These are phyloP conservation scores for Drosophila ficusphila DNA, from an alignment of 1,140 invertebrate species.

Conservation along the genomic window DNA sequence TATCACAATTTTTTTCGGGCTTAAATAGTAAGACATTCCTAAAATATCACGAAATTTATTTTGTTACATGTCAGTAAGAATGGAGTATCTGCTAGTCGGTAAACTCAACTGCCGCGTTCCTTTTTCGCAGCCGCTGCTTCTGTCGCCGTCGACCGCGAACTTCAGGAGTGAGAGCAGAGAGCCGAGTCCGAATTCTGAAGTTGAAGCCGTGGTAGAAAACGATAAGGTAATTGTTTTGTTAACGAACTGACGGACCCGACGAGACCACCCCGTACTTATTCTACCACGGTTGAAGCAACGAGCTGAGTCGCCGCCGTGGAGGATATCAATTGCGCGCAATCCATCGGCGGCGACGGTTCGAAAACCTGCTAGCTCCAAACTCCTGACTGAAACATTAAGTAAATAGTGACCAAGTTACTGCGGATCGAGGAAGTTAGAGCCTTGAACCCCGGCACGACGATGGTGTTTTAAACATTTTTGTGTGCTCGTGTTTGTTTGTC, in stretches of 20 bases:
- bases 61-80: no score
- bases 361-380: neutral
- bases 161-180: neutral
- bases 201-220: no score
- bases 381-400: neutral
- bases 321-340: conserved; percentile 73
- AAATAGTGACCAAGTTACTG: conserved; percentile 12
- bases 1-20: no score
- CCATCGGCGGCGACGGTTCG: conserved; percentile 66
- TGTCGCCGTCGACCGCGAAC: neutral
- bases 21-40: no score
- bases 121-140: conserved; percentile 1
- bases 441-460: conserved; percentile 20
- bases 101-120: neutral
- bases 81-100: neutral
- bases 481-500: conserved; percentile 32
- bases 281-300: conserved; percentile 15
- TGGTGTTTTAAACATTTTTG: conserved; percentile 43
- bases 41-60: no score
- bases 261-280: no score
- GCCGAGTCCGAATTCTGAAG: neutral
- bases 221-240: no score
- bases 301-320: conserved; percentile 57
- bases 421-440: conserved; percentile 23
- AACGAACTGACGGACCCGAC: no score